Base-by-base conservation (phyloP, 2,113 vertebrate species). In the Caloenas nicobarica region DNA sequence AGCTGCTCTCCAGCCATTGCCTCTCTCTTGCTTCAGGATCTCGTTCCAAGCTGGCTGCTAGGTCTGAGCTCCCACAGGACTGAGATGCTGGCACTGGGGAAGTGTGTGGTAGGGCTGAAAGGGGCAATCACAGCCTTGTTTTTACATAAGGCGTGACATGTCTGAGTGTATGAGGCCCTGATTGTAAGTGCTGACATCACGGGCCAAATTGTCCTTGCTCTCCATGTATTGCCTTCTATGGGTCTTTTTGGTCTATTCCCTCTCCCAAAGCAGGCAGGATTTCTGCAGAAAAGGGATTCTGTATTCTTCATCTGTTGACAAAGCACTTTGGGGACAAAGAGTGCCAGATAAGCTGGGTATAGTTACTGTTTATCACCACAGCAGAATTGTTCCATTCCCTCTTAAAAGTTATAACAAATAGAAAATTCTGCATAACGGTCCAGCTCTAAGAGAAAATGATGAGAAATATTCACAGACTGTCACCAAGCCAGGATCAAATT, bases 361-460 rank as follows among this genome's bases (percentile, higher is more conserved):
- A 42, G 85, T 91, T 94, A 79, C 92, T 88, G 64, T 72, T 91
- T 88, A 92, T 89, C 84, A 65, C 86, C 90, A 89, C 50, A 79
- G 86, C 77, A 95, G 93, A 94, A 91, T 34, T 81, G 61, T 76
- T 97, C 86, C 83, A 46, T 40, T 86, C 62, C 46, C 65, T 89
- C 77, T 81, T 76, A 74, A 87, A 88, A 51, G 42, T 83, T 57
- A 91, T 87, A 91, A 90, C 42, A 93, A 93, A 86, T 70, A 86
- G 81, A 89, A 96, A 80, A 68, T 65, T 85, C 78, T 93, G 16
- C 57, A 65, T 70, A 69, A 93, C 2, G 0, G 82, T 83, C 36
- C 5, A 1, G 48, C 48, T 76, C 66, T 38, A 56, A 95, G 51
- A 82, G 76, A 60, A 94, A 80, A 22, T 53, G 81, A 93, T 76